Conservation (phyloP, 2,797 vertebrate species). For the Synanceia verrucosa region DNA sequence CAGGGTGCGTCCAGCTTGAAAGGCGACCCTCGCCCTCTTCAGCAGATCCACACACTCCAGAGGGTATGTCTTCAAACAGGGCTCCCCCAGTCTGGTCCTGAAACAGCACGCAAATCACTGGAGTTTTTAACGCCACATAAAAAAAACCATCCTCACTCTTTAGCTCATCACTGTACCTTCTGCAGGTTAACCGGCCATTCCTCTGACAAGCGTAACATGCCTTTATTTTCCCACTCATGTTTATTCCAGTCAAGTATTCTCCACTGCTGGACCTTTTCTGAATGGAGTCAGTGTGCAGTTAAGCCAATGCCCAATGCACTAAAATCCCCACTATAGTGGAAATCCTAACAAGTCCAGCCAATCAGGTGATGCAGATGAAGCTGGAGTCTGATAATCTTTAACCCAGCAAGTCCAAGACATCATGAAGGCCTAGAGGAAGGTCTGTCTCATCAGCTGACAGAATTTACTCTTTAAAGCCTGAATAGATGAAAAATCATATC, state of each 20-base stretch:
- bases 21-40: constrained; percentile 74
- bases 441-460: neutral
- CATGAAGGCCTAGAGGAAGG: neutral
- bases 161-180: constrained; percentile 48
- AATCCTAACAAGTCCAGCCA: constrained; percentile 47
- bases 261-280: constrained; percentile 21
- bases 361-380: constrained; percentile 53
- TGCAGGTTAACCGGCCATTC: constrained; percentile 70
- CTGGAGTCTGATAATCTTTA: constrained; percentile 4
- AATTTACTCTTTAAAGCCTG: too few relatives aligned
- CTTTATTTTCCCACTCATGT: constrained; percentile 63
- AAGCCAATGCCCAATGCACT: constrained; percentile 29
- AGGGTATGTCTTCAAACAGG: constrained; percentile 65
- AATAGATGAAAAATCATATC: neutral
- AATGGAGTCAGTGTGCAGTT: constrained; percentile 37
- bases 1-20: constrained; percentile 69
- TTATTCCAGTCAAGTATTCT: constrained; percentile 20
- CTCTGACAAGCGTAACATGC: constrained; percentile 65
- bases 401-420: neutral
- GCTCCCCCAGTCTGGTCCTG: constrained; percentile 76
- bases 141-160: neutral
- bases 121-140: neutral
- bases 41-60: constrained; percentile 71
- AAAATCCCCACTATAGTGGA: constrained; percentile 39
- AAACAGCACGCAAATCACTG: constrained; percentile 24